Base-by-base conservation (phyloP, 1,140 invertebrate genomes). In the Leptinotarsa undecemlineata region DNA sequence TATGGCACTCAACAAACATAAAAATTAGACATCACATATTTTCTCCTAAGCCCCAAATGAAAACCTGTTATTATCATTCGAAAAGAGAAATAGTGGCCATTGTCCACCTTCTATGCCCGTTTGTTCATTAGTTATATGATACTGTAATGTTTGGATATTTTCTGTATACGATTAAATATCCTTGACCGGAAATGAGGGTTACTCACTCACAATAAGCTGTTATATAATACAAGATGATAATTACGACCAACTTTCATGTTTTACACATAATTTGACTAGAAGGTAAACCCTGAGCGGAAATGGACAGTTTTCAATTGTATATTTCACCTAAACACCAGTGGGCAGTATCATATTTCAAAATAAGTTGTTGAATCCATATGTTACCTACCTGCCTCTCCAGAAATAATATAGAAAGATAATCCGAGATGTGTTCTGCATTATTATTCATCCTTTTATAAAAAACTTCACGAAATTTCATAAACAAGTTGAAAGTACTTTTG, bases 401-500 rank as follows among this genome's bases (percentile, higher is more conserved):
- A 57, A 17, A 57, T 17, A 57, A 17, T 15, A 57, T 57, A 19
- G 51, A 57, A 57, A 57, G 51, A 57, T 57, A n/a, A 57, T 64
- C 63, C n/a, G 17, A 64, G 20, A 61, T 61, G 60, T 42, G 60
- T 61, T 21, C 14, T 21, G 26, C 26, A 20, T 64, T 20, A 33
- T 64, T 64, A 64, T 64, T 64, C 20, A 64, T 64, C 20, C 33
- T 21, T 15, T 23, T 64, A 64, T 64, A 64, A 21, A 64, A 33
- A 33, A 64, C 26, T 33, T 21, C 20, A 20, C 63, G 63, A 33
- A 21, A 64, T 64, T 64, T 64, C 15, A 21, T 15, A 64, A 64
- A n/a, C 20, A 64, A 64, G 17, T 64, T 64, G 26, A 64, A 64
- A 64, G 63, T 33, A 33, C 63, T 15, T 33, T 64, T 20, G 63